These are phyloP conservation scores for Leptinotarsa tumamoca DNA, from an alignment of 2,888 invertebrate genomes.

Conservation along the genomic window DNA sequence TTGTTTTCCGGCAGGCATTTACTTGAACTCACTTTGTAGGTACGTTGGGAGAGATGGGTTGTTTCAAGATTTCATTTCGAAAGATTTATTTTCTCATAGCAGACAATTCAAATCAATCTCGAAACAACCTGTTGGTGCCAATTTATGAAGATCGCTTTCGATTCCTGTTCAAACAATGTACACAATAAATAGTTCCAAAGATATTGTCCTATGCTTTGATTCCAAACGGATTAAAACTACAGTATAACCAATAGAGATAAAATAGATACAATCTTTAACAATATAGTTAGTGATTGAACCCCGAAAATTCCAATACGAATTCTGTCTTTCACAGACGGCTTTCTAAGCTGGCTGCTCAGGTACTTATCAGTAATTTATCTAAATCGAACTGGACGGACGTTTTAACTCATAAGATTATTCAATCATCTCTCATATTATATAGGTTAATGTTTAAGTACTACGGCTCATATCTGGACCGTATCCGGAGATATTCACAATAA, in stretches of 20 bases:
- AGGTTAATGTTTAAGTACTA: conserved; percentile 3
- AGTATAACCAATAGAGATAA: conserved; percentile 24
- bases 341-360: not conserved
- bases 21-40: too few species aligned
- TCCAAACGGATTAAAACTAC: conserved; percentile 33
- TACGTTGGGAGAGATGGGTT: too few species aligned
- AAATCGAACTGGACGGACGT: conserved; percentile 11
- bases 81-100: not conserved
- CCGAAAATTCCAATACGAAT: conserved; percentile 1
- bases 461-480: not conserved
- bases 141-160: not conserved
- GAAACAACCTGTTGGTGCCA: not conserved
- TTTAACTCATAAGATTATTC: conserved; percentile 7
- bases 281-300: not conserved
- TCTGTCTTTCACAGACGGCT: conserved; percentile 3
- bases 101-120: not conserved
- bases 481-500: not conserved
- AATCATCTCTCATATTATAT: conserved; percentile 7
- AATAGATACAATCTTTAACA: not conserved
- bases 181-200: not conserved
- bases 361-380: conserved; percentile 20
- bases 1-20: too few species aligned
- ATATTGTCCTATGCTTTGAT: conserved; percentile 30
- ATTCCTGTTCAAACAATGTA: not conserved
- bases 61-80: not conserved